Conservation (phyloP, 2,797 vertebrate genomes). For the Acestrorhynchus altus region DNA sequence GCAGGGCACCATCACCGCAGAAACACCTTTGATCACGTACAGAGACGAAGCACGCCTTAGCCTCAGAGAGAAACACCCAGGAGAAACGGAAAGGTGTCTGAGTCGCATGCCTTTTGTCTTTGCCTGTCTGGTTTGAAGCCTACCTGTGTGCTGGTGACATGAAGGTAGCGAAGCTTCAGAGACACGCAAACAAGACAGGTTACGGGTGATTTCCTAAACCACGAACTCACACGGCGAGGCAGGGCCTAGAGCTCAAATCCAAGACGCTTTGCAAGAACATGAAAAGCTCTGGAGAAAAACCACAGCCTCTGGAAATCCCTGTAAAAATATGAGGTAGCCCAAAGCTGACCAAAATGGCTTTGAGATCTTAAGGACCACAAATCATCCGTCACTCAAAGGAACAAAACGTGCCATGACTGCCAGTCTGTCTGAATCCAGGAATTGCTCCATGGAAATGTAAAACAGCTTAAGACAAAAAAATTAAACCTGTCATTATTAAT, state of each 20-base stretch:
- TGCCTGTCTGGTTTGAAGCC: constrained; percentile 32
- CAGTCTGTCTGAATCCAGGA: constrained; percentile 27
- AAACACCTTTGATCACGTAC: constrained; percentile 56
- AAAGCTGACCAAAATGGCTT: constrained; percentile 34
- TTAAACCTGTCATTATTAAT: background rate
- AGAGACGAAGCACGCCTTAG: constrained; percentile 35
- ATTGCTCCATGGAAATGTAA: constrained; percentile 13
- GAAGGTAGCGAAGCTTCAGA: constrained; percentile 23
- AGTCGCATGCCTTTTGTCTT: constrained; percentile 23
- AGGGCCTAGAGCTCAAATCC: background rate
- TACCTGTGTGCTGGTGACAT: constrained; percentile 41
- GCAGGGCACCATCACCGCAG: constrained; percentile 40
- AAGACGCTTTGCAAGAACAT: background rate
- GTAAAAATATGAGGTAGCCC: constrained; percentile 48
- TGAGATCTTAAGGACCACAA: constrained; percentile 38
- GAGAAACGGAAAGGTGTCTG: constrained; percentile 43
- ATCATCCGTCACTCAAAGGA: constrained; percentile 35
- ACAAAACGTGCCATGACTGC: constrained; percentile 41
- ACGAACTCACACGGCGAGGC: constrained; percentile 19
- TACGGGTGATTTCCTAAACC: constrained; percentile 33
- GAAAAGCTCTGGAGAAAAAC: constrained; percentile 10
- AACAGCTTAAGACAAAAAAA: constrained; percentile 28
- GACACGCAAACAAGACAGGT: constrained; percentile 41
- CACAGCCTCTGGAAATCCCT: constrained; percentile 38
- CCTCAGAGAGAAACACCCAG: constrained; percentile 23